These are phyloP conservation scores for Chaetops frenatus DNA, from an alignment of 2,113 vertebrate species.

Conservation along the genomic window DNA sequence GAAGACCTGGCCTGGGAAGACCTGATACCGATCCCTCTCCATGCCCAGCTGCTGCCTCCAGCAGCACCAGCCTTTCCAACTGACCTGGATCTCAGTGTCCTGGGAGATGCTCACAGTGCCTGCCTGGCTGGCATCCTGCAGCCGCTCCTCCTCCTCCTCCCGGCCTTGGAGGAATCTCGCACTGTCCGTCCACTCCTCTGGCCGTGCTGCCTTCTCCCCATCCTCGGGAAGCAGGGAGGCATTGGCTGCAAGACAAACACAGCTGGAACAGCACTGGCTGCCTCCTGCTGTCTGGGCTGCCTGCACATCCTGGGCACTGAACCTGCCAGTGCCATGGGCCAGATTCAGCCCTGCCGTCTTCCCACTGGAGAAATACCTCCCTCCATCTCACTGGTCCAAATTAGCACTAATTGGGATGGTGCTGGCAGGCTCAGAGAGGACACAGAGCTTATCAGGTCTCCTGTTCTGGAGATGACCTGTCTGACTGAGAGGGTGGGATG, in stretches of 20 bases:
- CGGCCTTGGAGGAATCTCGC: conserved; percentile 12
- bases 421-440: not conserved
- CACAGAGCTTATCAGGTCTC: not conserved
- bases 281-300: not conserved
- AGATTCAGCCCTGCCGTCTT: not conserved
- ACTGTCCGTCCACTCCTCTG: not conserved
- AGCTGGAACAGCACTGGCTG: accelerated
- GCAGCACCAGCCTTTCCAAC: not conserved
- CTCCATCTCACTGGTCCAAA: not conserved
- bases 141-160: conserved; percentile 16
- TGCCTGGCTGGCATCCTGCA: not conserved
- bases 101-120: not conserved
- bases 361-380: not conserved
- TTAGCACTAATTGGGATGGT: not conserved
- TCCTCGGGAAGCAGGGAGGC: not conserved
- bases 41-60: not conserved
- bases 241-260: not conserved
- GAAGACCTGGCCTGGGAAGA: not conserved
- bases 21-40: too few relatives aligned
- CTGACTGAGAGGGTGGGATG: not conserved
- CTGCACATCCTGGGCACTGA: not conserved
- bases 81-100: not conserved
- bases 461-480: not conserved
- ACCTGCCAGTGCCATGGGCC: accelerated
- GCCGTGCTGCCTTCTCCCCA: not conserved